These are phyloP conservation scores for Lamellibrachia columna DNA, from an alignment of 2,888 invertebrate genomes.

Conservation along the genomic window DNA sequence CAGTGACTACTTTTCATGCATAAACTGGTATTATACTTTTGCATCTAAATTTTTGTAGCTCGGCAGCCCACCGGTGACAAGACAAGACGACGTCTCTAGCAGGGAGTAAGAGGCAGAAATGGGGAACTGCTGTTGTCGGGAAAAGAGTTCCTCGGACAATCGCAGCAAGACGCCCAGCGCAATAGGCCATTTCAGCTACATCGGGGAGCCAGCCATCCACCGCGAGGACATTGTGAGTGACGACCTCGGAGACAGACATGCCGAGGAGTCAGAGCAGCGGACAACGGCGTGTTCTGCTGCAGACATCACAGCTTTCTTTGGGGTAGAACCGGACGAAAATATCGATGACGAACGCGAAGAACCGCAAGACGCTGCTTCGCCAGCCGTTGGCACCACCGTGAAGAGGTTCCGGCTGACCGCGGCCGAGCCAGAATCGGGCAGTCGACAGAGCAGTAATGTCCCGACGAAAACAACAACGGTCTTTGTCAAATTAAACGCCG, in stretches of 20 bases:
- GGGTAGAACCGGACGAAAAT: background rate
- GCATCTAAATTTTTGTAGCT: background rate
- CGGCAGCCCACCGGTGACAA: background rate
- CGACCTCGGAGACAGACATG: background rate
- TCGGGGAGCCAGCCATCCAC: background rate
- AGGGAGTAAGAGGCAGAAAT: background rate
- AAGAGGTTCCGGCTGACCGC: background rate
- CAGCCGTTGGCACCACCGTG: background rate
- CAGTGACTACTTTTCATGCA: background rate
- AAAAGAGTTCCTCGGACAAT: background rate
- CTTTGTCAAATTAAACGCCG: background rate
- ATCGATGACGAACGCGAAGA: background rate
- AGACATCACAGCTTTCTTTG: slow-evolving; percentile 3
- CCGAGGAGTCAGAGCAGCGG: background rate
- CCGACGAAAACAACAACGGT: slow-evolving; percentile 9
- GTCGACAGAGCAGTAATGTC: background rate
- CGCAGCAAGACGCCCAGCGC: background rate
- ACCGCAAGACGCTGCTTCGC: background rate
- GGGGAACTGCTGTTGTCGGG: background rate
- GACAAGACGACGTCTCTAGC: background rate
- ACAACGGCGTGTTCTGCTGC: background rate
- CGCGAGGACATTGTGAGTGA: background rate
- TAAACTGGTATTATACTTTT: background rate
- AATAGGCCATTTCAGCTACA: background rate
- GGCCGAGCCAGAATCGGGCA: background rate